Evolutionary conservation across 2,113 vertebrate genomes (phyloP).

Genomic region (Ciconia stormi): DNA sequence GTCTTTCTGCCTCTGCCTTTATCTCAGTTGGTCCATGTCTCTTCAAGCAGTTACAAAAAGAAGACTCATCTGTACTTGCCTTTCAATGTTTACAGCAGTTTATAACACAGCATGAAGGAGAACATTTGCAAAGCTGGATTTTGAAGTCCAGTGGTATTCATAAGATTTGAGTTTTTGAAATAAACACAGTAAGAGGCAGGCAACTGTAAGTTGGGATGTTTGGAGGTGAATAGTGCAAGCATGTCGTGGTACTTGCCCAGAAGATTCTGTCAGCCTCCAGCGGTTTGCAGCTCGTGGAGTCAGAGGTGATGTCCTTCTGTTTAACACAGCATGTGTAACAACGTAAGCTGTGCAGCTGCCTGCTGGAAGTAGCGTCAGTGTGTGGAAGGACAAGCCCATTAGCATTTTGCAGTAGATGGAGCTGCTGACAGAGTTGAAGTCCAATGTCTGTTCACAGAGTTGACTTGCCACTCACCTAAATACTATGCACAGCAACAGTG

Average conservation of each 20-base stretch:
- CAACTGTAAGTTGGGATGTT: background rate
- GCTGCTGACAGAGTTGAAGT: background rate
- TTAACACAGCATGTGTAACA: background rate
- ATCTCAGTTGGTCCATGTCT: background rate
- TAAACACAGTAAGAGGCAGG: background rate
- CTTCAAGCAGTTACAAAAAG: background rate
- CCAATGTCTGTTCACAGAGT: background rate
- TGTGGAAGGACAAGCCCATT: background rate
- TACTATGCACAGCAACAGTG: background rate
- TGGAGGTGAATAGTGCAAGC: background rate
- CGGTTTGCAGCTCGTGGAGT: accelerated
- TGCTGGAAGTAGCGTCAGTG: background rate
- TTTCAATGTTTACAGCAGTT: background rate
- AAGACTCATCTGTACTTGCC: background rate
- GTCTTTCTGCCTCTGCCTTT: background rate
- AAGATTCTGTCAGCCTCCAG: background rate
- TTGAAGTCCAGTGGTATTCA: background rate
- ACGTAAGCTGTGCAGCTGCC: background rate
- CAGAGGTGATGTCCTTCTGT: background rate
- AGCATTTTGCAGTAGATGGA: background rate
- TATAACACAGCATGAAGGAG: background rate
- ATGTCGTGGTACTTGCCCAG: background rate
- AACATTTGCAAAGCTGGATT: background rate
- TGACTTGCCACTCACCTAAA: background rate
- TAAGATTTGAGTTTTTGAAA: background rate